Evolutionary conservation across 2,113 vertebrate species (phyloP).

Genomic region (Saimiri boliviensis): DNA sequence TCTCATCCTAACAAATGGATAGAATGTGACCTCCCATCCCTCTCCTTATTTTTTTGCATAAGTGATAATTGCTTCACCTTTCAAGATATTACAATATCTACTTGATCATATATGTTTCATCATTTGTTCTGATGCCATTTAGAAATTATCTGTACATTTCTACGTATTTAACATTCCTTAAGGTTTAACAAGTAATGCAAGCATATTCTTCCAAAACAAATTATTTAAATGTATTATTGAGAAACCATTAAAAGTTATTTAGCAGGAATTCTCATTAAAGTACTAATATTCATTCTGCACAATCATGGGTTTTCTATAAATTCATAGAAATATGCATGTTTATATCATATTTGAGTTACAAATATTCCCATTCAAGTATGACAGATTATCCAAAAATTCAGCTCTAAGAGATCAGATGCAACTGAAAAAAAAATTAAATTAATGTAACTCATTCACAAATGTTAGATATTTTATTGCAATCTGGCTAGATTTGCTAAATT

Average conservation of each 20-base stretch:
- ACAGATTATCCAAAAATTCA: neutral
- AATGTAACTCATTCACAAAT: constrained; percentile 53
- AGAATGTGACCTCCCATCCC: neutral
- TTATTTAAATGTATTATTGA: neutral
- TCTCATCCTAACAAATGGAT: neutral
- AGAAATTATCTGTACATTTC: neutral
- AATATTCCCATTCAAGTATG: neutral
- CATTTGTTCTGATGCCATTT: neutral
- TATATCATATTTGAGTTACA: neutral
- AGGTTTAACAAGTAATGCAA: neutral
- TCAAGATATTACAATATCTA: neutral
- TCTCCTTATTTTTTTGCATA: neutral
- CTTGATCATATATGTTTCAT: neutral
- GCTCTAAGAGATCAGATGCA: neutral
- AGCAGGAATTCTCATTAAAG: neutral
- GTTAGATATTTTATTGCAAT: constrained; percentile 43
- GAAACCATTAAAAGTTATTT: neutral
- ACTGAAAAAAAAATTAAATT: constrained; percentile 8
- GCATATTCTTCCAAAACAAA: neutral
- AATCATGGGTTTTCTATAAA: neutral
- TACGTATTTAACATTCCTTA: neutral
- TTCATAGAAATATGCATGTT: neutral
- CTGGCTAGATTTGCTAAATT: neutral
- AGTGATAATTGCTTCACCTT: neutral
- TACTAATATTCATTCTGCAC: neutral